Conservation (phyloP, 2,113 vertebrate genomes). For the Tachysurus fulvidraco region DNA sequence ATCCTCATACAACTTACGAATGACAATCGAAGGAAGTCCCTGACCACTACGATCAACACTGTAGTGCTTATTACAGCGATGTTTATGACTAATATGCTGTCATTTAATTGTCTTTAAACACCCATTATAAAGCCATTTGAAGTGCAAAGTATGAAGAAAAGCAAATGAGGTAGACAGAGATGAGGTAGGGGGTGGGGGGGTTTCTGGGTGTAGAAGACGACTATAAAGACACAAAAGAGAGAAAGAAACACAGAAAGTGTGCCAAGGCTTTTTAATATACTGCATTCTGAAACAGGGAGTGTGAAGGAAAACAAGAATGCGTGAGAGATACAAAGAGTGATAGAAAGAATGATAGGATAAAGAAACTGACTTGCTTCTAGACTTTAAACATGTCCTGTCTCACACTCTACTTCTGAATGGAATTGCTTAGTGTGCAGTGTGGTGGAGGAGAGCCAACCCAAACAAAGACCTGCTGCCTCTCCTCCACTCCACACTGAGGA, state of each 20-base stretch:
- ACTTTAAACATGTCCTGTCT: conserved; percentile 9
- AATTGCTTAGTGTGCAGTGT: conserved; percentile 40
- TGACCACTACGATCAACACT: background rate
- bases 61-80: background rate
- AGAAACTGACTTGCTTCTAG: background rate
- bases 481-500: conserved; percentile 24
- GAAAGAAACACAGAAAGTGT: background rate
- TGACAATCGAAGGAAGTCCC: conserved; percentile 15
- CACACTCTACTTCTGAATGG: conserved; percentile 37
- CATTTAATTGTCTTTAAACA: background rate
- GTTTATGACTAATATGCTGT: background rate
- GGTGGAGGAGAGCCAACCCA: conserved; percentile 45
- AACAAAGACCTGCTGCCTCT: conserved; percentile 46
- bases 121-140: background rate
- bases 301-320: background rate
- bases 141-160: background rate
- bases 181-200: background rate
- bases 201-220: background rate
- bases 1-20: background rate
- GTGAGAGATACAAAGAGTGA: background rate
- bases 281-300: background rate
- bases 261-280: background rate
- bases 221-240: conserved; percentile 2
- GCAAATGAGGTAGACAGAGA: background rate
- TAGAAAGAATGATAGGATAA: background rate